Percentiles rank a stretch among this genome's conserved stretches.
phyloP scores from a whole-genome alignment of 1,140 invertebrate genomes.

The Drosophila repleta region DNA sequence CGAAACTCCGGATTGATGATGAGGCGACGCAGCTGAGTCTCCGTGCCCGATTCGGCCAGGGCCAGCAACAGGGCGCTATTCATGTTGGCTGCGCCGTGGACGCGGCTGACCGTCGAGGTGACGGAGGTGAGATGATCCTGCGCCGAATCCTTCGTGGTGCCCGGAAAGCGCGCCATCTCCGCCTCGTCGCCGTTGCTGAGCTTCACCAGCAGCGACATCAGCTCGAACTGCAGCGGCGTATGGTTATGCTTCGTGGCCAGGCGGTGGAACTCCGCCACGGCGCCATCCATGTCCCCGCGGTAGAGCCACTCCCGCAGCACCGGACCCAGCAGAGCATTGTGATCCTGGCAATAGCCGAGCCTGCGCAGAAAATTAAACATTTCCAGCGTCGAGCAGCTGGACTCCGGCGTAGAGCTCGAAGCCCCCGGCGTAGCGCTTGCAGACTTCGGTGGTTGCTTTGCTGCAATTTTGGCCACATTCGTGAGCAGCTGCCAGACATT shows the following conservation, averaged over 20 bases:
- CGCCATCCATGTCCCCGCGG: constrained; percentile 77
- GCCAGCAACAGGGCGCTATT: constrained; percentile 81
- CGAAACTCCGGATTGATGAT: constrained; percentile 82
- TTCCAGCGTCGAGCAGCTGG: constrained; percentile 55
- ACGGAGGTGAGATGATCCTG: constrained; percentile 82
- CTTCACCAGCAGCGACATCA: constrained; percentile 83
- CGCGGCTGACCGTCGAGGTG: constrained; percentile 59
- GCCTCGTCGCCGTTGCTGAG: constrained; percentile 59
- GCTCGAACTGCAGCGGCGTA: constrained; percentile 85
- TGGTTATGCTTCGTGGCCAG: constrained; percentile 76
- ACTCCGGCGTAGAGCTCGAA: constrained; percentile 31
- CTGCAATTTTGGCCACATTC: constrained; percentile 67
- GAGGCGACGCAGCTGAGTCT: constrained; percentile 80
- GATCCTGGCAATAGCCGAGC: constrained; percentile 83
- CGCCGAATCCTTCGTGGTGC: constrained; percentile 28
- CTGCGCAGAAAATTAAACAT: constrained; percentile 72
- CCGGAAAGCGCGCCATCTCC: constrained; percentile 42
- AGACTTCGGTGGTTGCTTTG: constrained; percentile 3
- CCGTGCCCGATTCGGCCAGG: constrained; percentile 83
- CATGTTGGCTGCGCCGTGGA: constrained; percentile 80
- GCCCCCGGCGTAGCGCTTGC: no score
- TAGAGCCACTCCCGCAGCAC: constrained; percentile 84
- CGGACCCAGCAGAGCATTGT: constrained; percentile 84
- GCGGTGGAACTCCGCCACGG: constrained; percentile 80
- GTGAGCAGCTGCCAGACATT: constrained; percentile 84